These are phyloP conservation scores for Microcebus tavaratra DNA, from an alignment of 2,113 vertebrate genomes.

Conservation along the genomic window DNA sequence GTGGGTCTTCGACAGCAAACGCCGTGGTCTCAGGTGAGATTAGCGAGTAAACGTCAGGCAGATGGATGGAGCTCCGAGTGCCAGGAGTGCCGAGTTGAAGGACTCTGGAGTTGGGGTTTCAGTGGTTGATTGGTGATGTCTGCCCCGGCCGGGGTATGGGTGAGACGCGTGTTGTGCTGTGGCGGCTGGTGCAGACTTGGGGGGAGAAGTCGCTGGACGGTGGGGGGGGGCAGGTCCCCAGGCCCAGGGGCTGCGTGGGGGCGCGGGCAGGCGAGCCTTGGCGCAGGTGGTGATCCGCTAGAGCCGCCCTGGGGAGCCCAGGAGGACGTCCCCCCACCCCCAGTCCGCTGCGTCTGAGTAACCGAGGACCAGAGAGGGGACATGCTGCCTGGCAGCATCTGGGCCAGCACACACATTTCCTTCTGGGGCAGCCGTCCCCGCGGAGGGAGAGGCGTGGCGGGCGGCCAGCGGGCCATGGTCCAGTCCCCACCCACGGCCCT, in stretches of 20 bases:
- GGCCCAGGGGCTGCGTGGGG: neutral
- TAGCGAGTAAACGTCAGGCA: neutral
- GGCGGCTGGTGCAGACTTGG: neutral
- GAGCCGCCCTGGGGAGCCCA: neutral
- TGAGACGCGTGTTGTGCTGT: rapidly evolving
- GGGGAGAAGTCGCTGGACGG: too few species aligned
- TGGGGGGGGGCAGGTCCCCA: neutral
- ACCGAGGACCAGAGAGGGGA: neutral
- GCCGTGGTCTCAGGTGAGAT: neutral
- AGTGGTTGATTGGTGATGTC: neutral
- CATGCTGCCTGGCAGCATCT: neutral
- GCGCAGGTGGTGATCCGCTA: neutral
- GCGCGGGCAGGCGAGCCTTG: neutral
- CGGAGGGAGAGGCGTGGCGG: neutral
- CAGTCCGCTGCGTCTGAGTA: neutral
- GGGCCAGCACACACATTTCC: neutral
- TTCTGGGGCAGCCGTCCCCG: neutral
- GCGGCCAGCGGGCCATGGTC: neutral
- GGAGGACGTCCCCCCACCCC: neutral
- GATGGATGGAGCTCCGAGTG: rapidly evolving
- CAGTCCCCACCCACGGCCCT: neutral
- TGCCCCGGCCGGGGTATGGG: rapidly evolving
- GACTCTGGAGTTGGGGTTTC: neutral
- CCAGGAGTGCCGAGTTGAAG: rapidly evolving
- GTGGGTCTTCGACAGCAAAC: neutral